phyloP scores from a whole-genome alignment of 2,888 invertebrate genomes.

The Chrysolina haemoptera region DNA sequence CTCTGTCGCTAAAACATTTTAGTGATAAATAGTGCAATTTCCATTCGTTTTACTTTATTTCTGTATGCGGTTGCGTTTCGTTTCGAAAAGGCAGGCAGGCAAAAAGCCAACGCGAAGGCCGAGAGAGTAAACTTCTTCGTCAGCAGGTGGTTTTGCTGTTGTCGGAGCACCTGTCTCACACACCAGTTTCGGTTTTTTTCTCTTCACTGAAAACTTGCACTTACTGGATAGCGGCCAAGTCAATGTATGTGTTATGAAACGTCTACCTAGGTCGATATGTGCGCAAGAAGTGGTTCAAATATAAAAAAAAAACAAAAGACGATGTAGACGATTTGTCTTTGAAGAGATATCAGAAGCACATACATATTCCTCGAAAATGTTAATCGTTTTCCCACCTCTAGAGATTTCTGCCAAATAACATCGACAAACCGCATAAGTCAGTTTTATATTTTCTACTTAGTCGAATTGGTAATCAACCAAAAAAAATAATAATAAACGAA shows the following conservation, averaged over 20 bases:
- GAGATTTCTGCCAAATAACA: too few relatives aligned
- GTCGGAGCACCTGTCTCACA: slow-evolving; percentile 62
- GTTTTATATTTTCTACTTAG: too few relatives aligned
- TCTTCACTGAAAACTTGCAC: slow-evolving; percentile 60
- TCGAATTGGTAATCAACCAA: too few relatives aligned
- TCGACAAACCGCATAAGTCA: too few relatives aligned
- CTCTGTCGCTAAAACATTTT: background rate
- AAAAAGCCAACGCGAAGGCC: slow-evolving; percentile 33
- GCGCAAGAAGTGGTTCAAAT: background rate
- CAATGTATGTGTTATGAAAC: slow-evolving; percentile 7
- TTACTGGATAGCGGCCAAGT: slow-evolving; percentile 33
- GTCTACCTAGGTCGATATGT: background rate
- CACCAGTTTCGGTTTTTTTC: slow-evolving; percentile 64
- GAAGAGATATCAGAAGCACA: too few relatives aligned
- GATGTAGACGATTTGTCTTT: too few relatives aligned
- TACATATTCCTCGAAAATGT: too few relatives aligned
- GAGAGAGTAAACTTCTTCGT: slow-evolving; percentile 36
- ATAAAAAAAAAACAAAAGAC: background rate
- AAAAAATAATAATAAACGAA: too few relatives aligned
- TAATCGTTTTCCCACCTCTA: too few relatives aligned
- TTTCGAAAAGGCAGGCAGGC: slow-evolving; percentile 22
- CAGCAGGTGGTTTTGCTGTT: slow-evolving; percentile 50
- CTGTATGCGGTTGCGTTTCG: slow-evolving; percentile 28
- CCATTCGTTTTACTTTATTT: slow-evolving; percentile 39
- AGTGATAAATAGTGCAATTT: slow-evolving; percentile 40